phyloP scores from a whole-genome alignment of 2,113 vertebrate genomes.

The Acanthochromis polyacanthus region DNA sequence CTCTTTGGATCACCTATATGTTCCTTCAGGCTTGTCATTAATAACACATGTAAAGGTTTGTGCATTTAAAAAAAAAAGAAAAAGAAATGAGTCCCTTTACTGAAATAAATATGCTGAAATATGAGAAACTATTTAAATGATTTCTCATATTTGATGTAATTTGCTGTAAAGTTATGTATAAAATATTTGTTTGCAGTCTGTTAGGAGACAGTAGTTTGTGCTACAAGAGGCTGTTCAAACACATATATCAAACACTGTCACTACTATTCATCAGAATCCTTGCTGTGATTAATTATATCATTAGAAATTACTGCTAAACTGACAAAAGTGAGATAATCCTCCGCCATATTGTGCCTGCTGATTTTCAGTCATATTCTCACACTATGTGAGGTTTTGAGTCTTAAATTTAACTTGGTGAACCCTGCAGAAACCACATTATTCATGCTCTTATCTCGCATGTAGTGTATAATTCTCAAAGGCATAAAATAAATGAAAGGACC shows the following conservation, averaged over 20 bases:
- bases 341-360: background rate
- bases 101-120: too few relatives aligned
- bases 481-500: background rate
- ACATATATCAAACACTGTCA: too few relatives aligned
- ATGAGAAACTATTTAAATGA: background rate
- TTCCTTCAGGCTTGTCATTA: too few relatives aligned
- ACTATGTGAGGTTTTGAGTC: background rate
- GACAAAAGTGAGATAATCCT: background rate
- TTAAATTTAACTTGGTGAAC: background rate
- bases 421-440: slow-evolving; percentile 19
- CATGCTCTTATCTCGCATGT: background rate
- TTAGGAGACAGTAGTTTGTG: too few relatives aligned
- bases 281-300: background rate
- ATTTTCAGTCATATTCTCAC: background rate
- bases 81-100: too few relatives aligned
- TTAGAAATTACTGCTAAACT: background rate
- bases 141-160: background rate
- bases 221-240: too few relatives aligned
- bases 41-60: rapidly evolving
- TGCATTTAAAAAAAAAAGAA: too few relatives aligned
- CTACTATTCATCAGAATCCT: too few relatives aligned
- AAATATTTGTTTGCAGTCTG: background rate
- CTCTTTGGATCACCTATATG: too few relatives aligned
- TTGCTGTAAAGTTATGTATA: background rate
- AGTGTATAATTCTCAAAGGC: slow-evolving; percentile 9